Evolutionary conservation across 2,888 invertebrate species (phyloP).

Genomic region (Eupithecia insigniata): DNA sequence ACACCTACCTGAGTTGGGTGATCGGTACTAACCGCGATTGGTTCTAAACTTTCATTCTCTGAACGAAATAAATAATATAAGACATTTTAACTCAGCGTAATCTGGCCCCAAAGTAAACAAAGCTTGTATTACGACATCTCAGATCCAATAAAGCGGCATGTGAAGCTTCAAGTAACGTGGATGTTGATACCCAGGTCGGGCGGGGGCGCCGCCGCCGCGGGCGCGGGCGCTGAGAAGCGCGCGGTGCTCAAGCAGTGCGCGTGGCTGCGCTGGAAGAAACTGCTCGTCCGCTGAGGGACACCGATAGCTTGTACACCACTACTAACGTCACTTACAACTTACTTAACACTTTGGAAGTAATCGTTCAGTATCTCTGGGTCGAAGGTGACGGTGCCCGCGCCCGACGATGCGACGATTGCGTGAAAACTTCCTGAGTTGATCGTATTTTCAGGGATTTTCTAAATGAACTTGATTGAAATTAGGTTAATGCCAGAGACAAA

Average conservation of each 20-base stretch:
- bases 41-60: background rate
- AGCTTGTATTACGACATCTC: background rate
- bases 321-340: background rate
- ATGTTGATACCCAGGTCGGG: background rate
- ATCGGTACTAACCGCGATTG: no score
- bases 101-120: background rate
- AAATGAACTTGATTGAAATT: background rate
- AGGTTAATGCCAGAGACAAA: background rate
- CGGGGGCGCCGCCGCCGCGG: background rate
- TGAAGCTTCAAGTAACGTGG: background rate
- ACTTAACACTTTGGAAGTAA: background rate
- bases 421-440: background rate
- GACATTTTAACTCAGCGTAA: no score
- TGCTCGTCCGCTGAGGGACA: constrained; percentile 53
- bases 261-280: constrained; percentile 60
- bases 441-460: background rate
- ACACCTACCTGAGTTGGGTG: no score
- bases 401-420: no score
- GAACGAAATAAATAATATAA: no score
- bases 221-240: constrained; percentile 19
- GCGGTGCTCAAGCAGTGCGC: constrained; percentile 44
- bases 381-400: background rate
- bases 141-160: no score
- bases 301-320: background rate
- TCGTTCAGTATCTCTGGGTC: background rate